Evolutionary conservation across 2,797 vertebrate genomes (phyloP), one percentile per base, ranked within the genome.

Genomic region (Lateolabrax maculatus): DNA sequence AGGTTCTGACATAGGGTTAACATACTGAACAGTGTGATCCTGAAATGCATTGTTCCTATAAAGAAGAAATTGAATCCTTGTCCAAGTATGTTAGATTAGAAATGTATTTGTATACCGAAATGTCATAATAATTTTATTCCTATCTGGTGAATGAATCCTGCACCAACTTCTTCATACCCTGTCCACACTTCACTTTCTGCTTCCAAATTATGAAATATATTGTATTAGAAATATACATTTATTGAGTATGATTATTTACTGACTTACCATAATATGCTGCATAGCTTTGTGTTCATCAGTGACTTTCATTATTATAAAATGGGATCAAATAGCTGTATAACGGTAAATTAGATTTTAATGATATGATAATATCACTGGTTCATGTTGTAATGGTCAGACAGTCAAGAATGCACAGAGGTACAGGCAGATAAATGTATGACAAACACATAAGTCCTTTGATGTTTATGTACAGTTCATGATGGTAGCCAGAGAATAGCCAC

Each of bases 1-100:
- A 75, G 46, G n/a, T 64, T 71, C 71, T 79, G 65, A 80, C 86
- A 89, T 82, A 70, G 86, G 86, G 85, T 62, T 51, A 63, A 49
- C 73, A 81, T 81, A 77, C 31, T 63, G 52, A 37, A 75, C 25
- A 56, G 39, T 60, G 63, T 79, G 10, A 79, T 77, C 43, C 58
- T 71, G 9, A 57, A 52, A 57, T 43, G 57, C 8, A 41, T 10
- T 34, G 43, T n/a, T 77, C 43, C 19, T 46, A 72, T 68, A 60
- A 48, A 75, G 37, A 72, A 53, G 27, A 74, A 13, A 34, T 71
- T 7, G 23, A 58, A 41, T 13, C 25, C 19, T 15, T 44, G 39
- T 67, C 51, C 58, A 5, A 9, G 3, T 52, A 31, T 53, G 57
- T 41, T 73, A 7, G 11, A 25, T 75, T 53, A 23, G 37, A 71